phyloP scores from a whole-genome alignment of 2,113 vertebrate genomes.

The Dasyurus viverrinus region DNA sequence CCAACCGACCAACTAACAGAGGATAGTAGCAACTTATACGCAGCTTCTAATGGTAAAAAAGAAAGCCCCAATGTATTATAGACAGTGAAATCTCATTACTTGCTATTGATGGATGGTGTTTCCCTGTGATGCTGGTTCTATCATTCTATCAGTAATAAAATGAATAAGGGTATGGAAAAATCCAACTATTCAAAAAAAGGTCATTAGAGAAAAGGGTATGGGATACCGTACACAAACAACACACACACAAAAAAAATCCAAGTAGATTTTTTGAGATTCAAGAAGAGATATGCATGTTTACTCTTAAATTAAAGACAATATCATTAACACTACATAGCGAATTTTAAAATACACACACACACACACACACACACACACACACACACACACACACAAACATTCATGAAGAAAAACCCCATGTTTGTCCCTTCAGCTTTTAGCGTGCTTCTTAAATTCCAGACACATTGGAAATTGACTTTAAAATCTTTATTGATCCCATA shows the following conservation, averaged over 20 bases:
- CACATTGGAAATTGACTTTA: constrained; percentile 39
- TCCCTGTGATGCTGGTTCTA: constrained; percentile 51
- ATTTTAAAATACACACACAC: constrained; percentile 4
- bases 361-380: not conserved
- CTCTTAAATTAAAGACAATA: not conserved
- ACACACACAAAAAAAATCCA: not conserved
- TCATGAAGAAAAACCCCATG: constrained; percentile 19
- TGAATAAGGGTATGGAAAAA: constrained; percentile 14
- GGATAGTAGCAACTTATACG: constrained; percentile 18
- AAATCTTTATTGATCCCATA: constrained; percentile 41
- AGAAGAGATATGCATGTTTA: not conserved
- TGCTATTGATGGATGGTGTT: constrained; percentile 54
- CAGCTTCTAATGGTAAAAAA: constrained; percentile 26
- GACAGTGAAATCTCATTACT: constrained; percentile 50
- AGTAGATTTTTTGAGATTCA: not conserved
- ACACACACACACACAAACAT: not conserved
- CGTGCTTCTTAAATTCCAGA: constrained; percentile 20
- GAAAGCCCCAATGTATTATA: constrained; percentile 34
- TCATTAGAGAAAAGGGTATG: not conserved
- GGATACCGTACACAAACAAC: not conserved
- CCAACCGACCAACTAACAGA: constrained; percentile 33
- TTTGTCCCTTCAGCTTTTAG: not conserved
- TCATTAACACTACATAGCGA: not conserved
- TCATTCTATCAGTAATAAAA: constrained; percentile 60
- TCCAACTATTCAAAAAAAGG: constrained; percentile 38